Base-by-base conservation (phyloP, 2,888 invertebrate species). In the Trilocha varians region DNA sequence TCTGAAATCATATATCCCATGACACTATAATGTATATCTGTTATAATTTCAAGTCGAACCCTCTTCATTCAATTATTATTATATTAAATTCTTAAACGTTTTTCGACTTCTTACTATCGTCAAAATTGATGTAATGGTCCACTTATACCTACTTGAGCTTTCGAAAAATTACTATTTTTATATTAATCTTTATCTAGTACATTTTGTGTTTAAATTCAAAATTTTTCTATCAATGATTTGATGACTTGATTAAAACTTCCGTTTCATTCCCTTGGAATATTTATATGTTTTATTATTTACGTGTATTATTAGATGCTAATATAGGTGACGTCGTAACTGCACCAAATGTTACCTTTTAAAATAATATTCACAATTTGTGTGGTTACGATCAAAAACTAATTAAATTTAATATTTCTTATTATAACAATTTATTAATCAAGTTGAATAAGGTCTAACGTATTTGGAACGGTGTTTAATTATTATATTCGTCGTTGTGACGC, bases 121-220 rank as follows among this genome's bases (percentile, higher is more conserved):
- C 60, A 59, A 59, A 67, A 53, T 57, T 57, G 62, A 57, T 38
- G 39, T 32, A 17, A 42, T 68, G 80, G 82, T 83, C 83, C 80
- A 82, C 66, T 57, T 75, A 65, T 74, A 82, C n/a, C n/a, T 62
- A 76, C 75, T 80, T 78, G 82, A 84, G 78, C 82, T 84, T 84
- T 76, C 68, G 67, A 65, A 73, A 68, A 70, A 73, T 69, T 79
- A 74, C 75, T 84, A 82, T 84, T 84, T 84, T 82, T 80, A 67
- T 84, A 82, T 62, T 61, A 67, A 74, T 75, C 68, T 75, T 78
- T 80, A 70, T 76, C 73, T 78, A 80, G 64, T 69, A 51, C 62
- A 71, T 68, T 63, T 61, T 67, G 45, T 56, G 46, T 25, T 56
- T 47, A 77, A 75, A 72, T 73, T 76, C 60, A 52, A 70, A 68